A percentile compares a stretch with the other conserved stretches of the same genome.
phyloP scores from a whole-genome alignment of 2,797 vertebrate genomes.

The Falco concolor region DNA sequence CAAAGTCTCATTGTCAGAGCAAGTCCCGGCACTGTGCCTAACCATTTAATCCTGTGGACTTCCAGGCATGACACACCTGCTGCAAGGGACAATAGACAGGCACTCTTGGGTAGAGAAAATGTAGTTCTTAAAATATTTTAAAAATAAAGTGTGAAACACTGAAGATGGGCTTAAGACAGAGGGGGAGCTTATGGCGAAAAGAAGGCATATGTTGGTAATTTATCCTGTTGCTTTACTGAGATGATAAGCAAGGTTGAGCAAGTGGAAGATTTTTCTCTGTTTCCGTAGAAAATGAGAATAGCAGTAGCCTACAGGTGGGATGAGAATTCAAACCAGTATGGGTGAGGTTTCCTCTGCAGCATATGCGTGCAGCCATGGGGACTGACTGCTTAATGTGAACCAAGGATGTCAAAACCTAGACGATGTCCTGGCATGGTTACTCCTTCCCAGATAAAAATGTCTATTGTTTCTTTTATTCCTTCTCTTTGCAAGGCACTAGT shows the following conservation, averaged over 20 bases:
- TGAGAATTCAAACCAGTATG: not conserved
- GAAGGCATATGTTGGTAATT: not conserved
- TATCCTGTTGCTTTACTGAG: not conserved
- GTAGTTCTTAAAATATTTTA: not conserved
- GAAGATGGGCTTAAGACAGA: not conserved
- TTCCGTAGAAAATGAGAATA: not conserved
- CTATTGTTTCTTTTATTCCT: not conserved
- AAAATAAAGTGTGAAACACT: not conserved
- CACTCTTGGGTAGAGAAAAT: not conserved
- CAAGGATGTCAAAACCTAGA: not conserved
- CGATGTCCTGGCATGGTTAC: fast-evolving
- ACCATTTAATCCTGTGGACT: not conserved
- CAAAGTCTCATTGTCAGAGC: not conserved
- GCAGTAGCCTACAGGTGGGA: not conserved
- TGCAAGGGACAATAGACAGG: not conserved
- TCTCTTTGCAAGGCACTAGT: not conserved
- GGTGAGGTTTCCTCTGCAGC: not conserved
- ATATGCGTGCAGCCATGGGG: fast-evolving
- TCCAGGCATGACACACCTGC: not conserved
- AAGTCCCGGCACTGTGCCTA: not conserved
- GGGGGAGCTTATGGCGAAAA: fast-evolving
- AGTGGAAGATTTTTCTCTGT: not conserved
- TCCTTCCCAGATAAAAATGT: not conserved
- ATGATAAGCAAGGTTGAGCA: not conserved
- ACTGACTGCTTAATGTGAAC: not conserved